Evolutionary conservation across 2,797 vertebrate species (phyloP).

Genomic region (Pelobates cultripes): DNA sequence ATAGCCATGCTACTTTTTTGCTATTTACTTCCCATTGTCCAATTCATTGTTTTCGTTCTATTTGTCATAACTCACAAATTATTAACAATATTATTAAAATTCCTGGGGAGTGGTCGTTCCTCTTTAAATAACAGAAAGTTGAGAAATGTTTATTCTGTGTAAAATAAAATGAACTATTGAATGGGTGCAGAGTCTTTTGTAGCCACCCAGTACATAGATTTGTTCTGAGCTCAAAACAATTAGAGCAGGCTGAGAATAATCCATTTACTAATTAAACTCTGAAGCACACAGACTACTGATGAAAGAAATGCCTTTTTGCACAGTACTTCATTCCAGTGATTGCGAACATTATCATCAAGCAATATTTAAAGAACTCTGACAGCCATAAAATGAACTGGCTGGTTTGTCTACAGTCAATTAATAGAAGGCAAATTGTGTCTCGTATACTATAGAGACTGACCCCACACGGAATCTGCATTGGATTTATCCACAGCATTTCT

Average conservation of each 20-base stretch:
- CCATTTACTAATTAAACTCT: conserved; percentile 17
- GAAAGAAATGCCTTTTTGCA: neutral
- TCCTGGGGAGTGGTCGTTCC: no score
- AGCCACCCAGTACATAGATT: neutral
- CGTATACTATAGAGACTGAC: no score
- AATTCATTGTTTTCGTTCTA: no score
- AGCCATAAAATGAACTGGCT: neutral
- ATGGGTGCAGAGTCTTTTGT: neutral
- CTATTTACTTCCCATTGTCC: no score
- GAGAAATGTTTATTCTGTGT: neutral
- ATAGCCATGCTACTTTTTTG: no score
- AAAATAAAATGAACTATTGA: neutral
- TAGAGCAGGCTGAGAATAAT: neutral
- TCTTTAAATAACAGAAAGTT: no score
- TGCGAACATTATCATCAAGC: neutral
- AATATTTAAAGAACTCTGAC: neutral
- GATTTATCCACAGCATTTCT: no score
- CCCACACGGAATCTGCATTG: no score
- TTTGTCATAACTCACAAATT: no score
- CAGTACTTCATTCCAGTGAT: neutral
- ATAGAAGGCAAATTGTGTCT: neutral
- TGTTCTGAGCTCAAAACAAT: conserved; percentile 8
- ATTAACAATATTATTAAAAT: no score
- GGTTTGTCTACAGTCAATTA: neutral
- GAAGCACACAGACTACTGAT: neutral